Evolutionary conservation across 2,113 vertebrate species (phyloP).

Genomic region (Gymnorhina tibicen): DNA sequence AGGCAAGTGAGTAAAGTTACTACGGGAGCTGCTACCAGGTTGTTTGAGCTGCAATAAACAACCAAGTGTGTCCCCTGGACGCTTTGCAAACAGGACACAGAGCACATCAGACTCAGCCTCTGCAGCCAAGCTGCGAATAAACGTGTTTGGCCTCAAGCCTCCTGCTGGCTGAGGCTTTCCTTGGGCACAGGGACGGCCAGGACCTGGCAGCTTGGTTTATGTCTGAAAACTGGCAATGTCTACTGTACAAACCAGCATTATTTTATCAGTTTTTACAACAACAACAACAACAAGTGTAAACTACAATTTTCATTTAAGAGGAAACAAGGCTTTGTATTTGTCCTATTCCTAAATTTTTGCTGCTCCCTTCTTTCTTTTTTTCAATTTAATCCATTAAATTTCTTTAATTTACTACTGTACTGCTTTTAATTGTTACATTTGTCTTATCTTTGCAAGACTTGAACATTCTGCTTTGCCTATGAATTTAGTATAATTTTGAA

Average conservation of each 20-base stretch:
- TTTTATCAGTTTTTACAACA: not conserved
- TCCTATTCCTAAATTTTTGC: not conserved
- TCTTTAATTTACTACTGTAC: not conserved
- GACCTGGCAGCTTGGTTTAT: not conserved
- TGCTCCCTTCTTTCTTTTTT: not conserved
- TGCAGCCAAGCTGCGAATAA: not conserved
- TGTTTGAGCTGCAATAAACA: not conserved
- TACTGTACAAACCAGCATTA: not conserved
- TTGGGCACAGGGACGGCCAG: not conserved
- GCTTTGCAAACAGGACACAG: fast-evolving
- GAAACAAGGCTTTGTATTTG: not conserved
- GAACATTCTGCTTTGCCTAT: not conserved
- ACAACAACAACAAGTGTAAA: not conserved
- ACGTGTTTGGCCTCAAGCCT: fast-evolving
- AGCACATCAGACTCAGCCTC: not conserved
- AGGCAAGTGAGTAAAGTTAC: not conserved
- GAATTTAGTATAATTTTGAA: not conserved
- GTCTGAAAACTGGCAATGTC: not conserved
- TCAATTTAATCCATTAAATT: not conserved
- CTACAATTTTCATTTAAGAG: not conserved
- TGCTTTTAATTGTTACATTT: not conserved
- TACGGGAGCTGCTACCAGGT: not conserved
- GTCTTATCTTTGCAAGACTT: not conserved
- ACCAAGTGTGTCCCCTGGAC: not conserved
- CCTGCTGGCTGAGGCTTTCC: not conserved